These are phyloP conservation scores for Druceiella hillmani DNA, from an alignment of 2,888 invertebrate genomes.

Conservation along the genomic window DNA sequence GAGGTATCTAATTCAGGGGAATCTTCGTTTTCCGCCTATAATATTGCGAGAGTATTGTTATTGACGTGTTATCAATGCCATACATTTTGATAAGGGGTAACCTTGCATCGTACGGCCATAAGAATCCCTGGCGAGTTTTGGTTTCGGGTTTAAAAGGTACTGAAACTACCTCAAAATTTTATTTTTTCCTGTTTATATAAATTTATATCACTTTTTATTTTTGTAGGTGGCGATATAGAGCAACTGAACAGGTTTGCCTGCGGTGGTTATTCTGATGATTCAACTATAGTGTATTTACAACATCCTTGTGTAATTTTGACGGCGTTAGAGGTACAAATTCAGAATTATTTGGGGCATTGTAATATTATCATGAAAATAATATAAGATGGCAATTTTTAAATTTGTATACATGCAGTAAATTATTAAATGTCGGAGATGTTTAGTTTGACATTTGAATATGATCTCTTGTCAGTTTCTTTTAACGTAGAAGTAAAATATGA, in stretches of 20 bases:
- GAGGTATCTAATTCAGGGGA: too few relatives aligned
- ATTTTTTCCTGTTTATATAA: not conserved
- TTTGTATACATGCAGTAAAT: too few relatives aligned
- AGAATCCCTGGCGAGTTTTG: conserved; percentile 82
- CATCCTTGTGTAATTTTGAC: conserved; percentile 84
- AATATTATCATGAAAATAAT: too few relatives aligned
- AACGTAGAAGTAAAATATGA: too few relatives aligned
- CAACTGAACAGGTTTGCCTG: conserved; percentile 78
- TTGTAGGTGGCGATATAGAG: conserved; percentile 70
- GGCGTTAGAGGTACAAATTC: conserved; percentile 63
- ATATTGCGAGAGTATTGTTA: too few relatives aligned
- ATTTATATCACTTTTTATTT: conserved; percentile 11
- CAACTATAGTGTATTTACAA: conserved; percentile 79
- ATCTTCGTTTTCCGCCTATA: too few relatives aligned
- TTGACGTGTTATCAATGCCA: conserved; percentile 63
- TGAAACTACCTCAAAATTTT: conserved; percentile 15
- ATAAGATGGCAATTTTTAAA: too few relatives aligned
- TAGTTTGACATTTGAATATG: too few relatives aligned
- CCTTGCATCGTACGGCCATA: conserved; percentile 80
- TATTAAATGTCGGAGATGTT: too few relatives aligned
- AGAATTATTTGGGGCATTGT: too few relatives aligned
- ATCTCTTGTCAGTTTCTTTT: too few relatives aligned
- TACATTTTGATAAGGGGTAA: conserved; percentile 88
- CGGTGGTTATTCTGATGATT: conserved; percentile 79
- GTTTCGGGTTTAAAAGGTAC: conserved; percentile 83